Percentiles rank a stretch among this genome's conserved stretches.
Conservation (phyloP, 2,888 invertebrate species). For the Oligia latruncula region DNA sequence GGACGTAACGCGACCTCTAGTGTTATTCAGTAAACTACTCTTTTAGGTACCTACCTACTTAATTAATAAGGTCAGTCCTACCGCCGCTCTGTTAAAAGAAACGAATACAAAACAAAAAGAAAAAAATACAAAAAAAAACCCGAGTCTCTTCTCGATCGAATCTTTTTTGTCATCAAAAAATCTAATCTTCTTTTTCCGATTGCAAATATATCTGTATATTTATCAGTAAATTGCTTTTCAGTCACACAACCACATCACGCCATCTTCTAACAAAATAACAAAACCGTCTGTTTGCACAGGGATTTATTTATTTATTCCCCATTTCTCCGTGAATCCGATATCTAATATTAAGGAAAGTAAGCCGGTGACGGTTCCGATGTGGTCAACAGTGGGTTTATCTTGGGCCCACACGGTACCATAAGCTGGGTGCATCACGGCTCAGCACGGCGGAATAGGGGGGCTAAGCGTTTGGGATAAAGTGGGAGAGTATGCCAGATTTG, state of each 20-base stretch:
- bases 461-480: slow-evolving; percentile 41
- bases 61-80: neutral
- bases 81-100: neutral
- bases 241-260: neutral
- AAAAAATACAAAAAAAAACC: too few species aligned
- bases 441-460: slow-evolving; percentile 68
- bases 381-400: slow-evolving; percentile 70
- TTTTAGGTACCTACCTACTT: neutral
- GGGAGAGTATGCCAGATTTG: neutral
- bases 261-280: slow-evolving; percentile 28
- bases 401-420: slow-evolving; percentile 66
- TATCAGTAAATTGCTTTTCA: slow-evolving; percentile 13
- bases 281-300: slow-evolving; percentile 30
- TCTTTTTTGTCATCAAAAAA: slow-evolving; percentile 1
- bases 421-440: slow-evolving; percentile 71
- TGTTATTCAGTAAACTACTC: neutral
- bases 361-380: slow-evolving; percentile 50
- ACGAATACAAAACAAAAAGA: neutral
- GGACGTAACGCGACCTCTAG: too few species aligned
- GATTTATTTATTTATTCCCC: slow-evolving; percentile 44
- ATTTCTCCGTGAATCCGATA: slow-evolving; percentile 42
- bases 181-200: slow-evolving; percentile 3
- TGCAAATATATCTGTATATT: neutral
- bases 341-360: slow-evolving; percentile 59
- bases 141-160: neutral